Base-by-base conservation (phyloP, 2,888 invertebrate genomes). In the Actias luna region DNA sequence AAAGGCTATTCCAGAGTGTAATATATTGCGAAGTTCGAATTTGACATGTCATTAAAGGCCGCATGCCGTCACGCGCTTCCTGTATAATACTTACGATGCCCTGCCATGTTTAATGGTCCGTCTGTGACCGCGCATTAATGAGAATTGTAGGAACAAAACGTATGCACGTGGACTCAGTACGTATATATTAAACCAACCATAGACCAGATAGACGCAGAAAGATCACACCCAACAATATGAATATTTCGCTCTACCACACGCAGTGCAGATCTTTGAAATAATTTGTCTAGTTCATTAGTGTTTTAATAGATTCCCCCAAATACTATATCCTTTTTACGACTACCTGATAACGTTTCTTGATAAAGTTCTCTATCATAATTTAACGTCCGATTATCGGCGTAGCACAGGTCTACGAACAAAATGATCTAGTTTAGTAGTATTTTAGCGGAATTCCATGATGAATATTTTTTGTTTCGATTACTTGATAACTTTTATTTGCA, bases 51-150 rank as follows among this genome's bases (percentile, higher is more conserved):
- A 75, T 55, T 55, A 55, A 5, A 78, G 71, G 72, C 78, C 67
- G 66, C 72, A 76, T 80, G 65, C 77, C 81, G 71, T 73, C 76
- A 76, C 75, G 75, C 71, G 68, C 64, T 64, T 66, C 69, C 69
- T 73, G 69, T 68, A 61, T 69, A 70, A 67, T 68, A 36, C 18
- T 57, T 55, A n/a, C 22, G 29, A 29, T 29, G 29, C 29, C 16
- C 73, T 70, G 70, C 72, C 69, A 68, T 74, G 76, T 75, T 79
- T 82, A 82, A 85, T 80, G 79, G 79, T 59, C 68, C 66, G 83
- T 74, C 76, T 86, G 88, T 89, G 89, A 75, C 81, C 72, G 68
- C 76, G 89, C 90, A 89, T 90, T 58, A 89, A 88, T 89, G 82
- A 85, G 74, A 58, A 39, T 39, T 60, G 70, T 42, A 39, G 29